Percentiles rank a stretch among this genome's conserved stretches.
phyloP scores from a whole-genome alignment of 2,888 invertebrate genomes.

The Emmelina monodactyla region DNA sequence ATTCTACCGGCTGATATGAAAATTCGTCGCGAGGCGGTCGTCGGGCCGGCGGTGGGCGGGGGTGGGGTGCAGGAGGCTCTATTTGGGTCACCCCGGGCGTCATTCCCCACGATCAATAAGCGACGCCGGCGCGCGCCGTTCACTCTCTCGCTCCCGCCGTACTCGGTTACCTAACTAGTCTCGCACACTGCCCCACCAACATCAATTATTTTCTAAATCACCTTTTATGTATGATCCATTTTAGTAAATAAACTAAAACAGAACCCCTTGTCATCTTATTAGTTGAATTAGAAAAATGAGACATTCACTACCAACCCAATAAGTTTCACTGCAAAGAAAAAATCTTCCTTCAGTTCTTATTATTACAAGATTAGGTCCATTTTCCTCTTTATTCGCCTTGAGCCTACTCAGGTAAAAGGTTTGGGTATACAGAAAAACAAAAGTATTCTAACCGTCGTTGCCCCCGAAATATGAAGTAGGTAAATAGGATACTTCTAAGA shows the following conservation, averaged over 20 bases:
- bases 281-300: conserved; percentile 9
- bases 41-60: conserved; percentile 28
- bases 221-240: conserved; percentile 31
- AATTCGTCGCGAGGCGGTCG: conserved; percentile 54
- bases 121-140: conserved; percentile 54
- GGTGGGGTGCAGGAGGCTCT: conserved; percentile 52
- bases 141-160: conserved; percentile 38
- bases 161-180: conserved; percentile 56
- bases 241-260: conserved; percentile 12
- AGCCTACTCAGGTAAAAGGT: too few relatives aligned
- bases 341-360: too few relatives aligned
- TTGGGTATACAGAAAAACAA: too few relatives aligned
- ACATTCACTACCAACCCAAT: too few relatives aligned
- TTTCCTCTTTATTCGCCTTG: too few relatives aligned
- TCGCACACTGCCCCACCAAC: conserved; percentile 49
- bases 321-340: too few relatives aligned
- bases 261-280: background rate
- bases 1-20: conserved; percentile 61
- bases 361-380: too few relatives aligned
- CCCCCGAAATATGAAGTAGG: too few relatives aligned
- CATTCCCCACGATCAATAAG: conserved; percentile 60
- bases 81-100: conserved; percentile 68
- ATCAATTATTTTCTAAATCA: conserved; percentile 54
- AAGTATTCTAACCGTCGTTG: too few relatives aligned
- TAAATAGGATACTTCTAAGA: too few relatives aligned